Evolutionary conservation across 2,797 vertebrate genomes (phyloP).

Genomic region (Columba guinea): DNA sequence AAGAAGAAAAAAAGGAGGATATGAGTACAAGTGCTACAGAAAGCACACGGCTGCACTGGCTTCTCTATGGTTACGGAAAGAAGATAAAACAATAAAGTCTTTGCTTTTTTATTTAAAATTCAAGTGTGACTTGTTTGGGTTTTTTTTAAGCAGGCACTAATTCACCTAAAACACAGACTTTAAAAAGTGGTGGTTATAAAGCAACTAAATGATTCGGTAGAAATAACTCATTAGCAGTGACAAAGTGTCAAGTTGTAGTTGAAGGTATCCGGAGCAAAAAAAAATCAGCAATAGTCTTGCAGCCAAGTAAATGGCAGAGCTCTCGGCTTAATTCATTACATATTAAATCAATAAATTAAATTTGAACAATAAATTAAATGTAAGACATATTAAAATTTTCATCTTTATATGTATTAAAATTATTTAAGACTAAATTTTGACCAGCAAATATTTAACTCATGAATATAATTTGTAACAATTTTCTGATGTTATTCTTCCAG

Average conservation of each 20-base stretch:
- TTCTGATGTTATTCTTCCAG: background rate
- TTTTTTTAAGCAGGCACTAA: background rate
- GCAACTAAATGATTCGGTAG: background rate
- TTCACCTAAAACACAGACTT: background rate
- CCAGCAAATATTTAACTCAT: background rate
- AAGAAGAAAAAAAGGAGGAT: background rate
- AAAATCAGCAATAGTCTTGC: background rate
- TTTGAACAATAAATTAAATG: no score
- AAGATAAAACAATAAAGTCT: background rate
- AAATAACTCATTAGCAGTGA: background rate
- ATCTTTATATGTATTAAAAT: background rate
- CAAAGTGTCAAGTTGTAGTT: background rate
- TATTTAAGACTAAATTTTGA: background rate
- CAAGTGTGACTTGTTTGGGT: background rate
- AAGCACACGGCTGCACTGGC: background rate
- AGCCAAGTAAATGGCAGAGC: background rate
- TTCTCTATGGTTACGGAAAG: background rate
- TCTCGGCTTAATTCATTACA: background rate
- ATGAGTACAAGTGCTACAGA: background rate
- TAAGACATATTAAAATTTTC: background rate
- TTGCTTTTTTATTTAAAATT: background rate
- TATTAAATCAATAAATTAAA: background rate
- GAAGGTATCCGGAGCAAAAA: background rate
- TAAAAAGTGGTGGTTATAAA: background rate
- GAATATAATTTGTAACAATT: background rate